A percentile compares a stretch with the other conserved stretches of the same genome.
Evolutionary conservation across 35 echinoderm and acorn worm species (phyloP).

Genomic region (Eucidaris tribuloides): DNA sequence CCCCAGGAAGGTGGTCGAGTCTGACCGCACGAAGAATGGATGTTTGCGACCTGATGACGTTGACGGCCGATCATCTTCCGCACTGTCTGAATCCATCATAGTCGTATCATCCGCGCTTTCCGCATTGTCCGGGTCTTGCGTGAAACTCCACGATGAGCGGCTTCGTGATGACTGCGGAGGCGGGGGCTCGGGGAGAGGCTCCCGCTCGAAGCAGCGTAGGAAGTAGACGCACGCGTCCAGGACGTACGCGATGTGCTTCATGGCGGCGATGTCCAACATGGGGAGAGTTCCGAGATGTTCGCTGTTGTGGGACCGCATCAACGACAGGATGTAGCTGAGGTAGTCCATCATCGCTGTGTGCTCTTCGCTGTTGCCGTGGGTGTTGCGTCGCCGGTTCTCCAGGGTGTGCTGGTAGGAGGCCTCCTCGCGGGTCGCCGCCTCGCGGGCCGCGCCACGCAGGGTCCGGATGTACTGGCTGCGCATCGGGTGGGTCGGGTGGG

Average conservation of each 20-base stretch:
- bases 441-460: conserved; percentile 67
- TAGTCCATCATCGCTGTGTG: conserved; percentile 92
- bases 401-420: conserved; percentile 66
- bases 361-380: conserved; percentile 62
- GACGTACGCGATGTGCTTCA: conserved; percentile 95
- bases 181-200: conserved; percentile 31
- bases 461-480: conserved; percentile 75
- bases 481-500: conserved; percentile 86
- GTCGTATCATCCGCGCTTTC: conserved; percentile 52
- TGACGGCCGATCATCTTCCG: conserved; percentile 2
- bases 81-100: conserved; percentile 47
- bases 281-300: conserved; percentile 87
- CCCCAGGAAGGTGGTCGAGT: conserved; percentile 91
- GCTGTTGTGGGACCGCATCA: conserved; percentile 92
- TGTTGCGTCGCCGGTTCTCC: conserved; percentile 71
- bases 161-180: conserved; percentile 29
- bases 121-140: conserved; percentile 48
- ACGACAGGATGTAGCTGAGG: conserved; percentile 76
- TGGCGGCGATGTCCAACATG: conserved; percentile 69
- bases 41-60: conserved; percentile 33
- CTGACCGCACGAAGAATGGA: conserved; percentile 88
- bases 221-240: conserved; percentile 88
- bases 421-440: conserved; percentile 78
- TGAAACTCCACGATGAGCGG: conserved; percentile 24
- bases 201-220: conserved; percentile 73